Conservation (phyloP, 2,888 invertebrate species). For the Caenorhabditis sp. region DNA sequence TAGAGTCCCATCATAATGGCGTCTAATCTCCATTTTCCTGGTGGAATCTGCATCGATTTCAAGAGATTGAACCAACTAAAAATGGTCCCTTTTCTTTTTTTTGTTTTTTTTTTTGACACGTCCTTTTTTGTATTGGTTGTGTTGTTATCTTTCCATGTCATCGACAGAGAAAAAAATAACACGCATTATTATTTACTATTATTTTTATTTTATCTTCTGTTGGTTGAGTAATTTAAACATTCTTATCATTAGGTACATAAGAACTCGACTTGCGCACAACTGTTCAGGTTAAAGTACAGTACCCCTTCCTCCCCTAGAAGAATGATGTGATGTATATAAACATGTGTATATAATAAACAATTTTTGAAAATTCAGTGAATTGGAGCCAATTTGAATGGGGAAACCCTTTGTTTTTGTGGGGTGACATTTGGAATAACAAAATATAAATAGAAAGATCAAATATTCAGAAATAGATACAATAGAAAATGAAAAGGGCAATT, state of each 20-base stretch:
- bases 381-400: neutral
- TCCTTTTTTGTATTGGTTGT: neutral
- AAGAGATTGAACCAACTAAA: neutral
- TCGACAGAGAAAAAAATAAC: neutral
- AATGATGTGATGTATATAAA: neutral
- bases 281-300: neutral
- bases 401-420: neutral
- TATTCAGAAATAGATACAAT: no score
- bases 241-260: neutral
- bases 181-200: neutral
- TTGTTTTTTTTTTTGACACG: neutral
- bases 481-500: no score
- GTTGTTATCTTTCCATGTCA: neutral
- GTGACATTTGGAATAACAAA: neutral
- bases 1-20: conserved; percentile 24
- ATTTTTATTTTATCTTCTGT: neutral
- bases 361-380: neutral
- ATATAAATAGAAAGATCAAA: no score
- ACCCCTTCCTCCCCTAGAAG: no score
- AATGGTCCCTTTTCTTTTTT: neutral
- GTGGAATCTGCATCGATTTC: neutral
- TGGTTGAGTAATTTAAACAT: neutral
- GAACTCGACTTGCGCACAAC: neutral
- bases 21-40: conserved; percentile 33
- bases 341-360: neutral